Evolutionary conservation across 2,888 invertebrate species (phyloP).

Genomic region (Erpobdella octoculata): DNA sequence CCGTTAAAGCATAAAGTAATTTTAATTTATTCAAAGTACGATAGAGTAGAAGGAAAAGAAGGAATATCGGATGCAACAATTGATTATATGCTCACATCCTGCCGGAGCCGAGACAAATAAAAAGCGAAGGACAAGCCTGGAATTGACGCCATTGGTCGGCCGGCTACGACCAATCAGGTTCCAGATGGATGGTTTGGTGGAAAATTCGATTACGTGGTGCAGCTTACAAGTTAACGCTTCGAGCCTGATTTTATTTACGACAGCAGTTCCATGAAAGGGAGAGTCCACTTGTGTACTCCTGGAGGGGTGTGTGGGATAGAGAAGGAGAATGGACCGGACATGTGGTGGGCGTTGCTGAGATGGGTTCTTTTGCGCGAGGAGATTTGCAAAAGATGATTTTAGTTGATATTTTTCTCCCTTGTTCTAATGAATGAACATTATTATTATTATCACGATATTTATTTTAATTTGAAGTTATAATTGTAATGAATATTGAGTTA

Average conservation of each 20-base stretch:
- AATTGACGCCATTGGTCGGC: slow-evolving; percentile 5
- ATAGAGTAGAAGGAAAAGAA: not conserved
- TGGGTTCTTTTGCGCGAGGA: no score
- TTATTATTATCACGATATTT: no score
- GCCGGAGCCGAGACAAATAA: not conserved
- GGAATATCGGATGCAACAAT: not conserved
- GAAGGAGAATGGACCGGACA: no score
- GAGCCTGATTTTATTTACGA: slow-evolving; percentile 5
- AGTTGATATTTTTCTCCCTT: no score
- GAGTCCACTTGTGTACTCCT: no score
- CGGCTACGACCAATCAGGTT: not conserved
- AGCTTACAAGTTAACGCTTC: slow-evolving; percentile 10
- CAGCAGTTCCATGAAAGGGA: not conserved
- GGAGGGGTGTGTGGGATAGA: no score
- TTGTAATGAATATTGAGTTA: no score
- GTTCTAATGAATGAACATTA: no score
- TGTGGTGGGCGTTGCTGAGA: no score
- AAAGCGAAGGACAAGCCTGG: slow-evolving; percentile 3
- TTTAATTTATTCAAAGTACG: not conserved
- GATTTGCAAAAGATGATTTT: no score
- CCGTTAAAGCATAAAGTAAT: not conserved
- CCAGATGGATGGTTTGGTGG: no score
- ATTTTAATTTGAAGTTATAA: no score
- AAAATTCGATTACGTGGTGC: slow-evolving; percentile 10
- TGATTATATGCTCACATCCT: not conserved